Percentiles rank a stretch among this genome's conserved stretches.
phyloP scores from a whole-genome alignment of 2,888 invertebrate species.

The Hybos culiciformis region DNA sequence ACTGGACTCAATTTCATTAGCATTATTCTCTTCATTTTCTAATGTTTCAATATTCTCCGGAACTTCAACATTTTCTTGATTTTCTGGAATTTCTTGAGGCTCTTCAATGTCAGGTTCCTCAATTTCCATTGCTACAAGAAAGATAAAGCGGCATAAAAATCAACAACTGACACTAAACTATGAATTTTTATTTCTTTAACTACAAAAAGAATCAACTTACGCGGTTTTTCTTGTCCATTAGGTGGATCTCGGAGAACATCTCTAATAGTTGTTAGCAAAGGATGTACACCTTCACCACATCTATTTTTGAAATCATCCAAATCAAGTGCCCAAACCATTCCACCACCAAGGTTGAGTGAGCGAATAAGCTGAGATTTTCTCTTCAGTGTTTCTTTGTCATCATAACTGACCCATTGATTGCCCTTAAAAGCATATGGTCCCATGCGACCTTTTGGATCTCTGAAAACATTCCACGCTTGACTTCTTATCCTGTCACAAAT shows the following conservation, averaged over 20 bases:
- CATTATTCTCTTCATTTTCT: neutral
- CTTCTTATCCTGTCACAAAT: conserved; percentile 70
- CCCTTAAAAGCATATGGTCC: conserved; percentile 80
- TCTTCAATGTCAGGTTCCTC: conserved; percentile 9
- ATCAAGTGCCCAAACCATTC: conserved; percentile 85
- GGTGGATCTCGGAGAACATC: conserved; percentile 46
- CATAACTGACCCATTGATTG: conserved; percentile 84
- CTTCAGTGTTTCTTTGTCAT: conserved; percentile 65
- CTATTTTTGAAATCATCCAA: conserved; percentile 72
- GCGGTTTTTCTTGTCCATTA: conserved; percentile 21
- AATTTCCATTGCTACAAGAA: neutral
- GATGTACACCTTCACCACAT: conserved; percentile 69
- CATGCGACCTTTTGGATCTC: conserved; percentile 63
- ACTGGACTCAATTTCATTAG: conserved; percentile 10
- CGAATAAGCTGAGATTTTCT: conserved; percentile 68
- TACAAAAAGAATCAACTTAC: conserved; percentile 18
- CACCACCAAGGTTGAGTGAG: conserved; percentile 64
- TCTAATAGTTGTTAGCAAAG: conserved; percentile 63
- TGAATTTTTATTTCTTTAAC: neutral
- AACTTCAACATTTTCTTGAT: conserved; percentile 10
- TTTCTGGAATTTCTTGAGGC: conserved; percentile 11
- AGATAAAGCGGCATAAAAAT: neutral
- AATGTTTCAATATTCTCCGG: conserved; percentile 22
- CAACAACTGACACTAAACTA: neutral
- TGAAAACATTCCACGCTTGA: conserved; percentile 66